Evolutionary conservation across 2,888 invertebrate genomes (phyloP).

Genomic region (Stenchaetothrips biformis): DNA sequence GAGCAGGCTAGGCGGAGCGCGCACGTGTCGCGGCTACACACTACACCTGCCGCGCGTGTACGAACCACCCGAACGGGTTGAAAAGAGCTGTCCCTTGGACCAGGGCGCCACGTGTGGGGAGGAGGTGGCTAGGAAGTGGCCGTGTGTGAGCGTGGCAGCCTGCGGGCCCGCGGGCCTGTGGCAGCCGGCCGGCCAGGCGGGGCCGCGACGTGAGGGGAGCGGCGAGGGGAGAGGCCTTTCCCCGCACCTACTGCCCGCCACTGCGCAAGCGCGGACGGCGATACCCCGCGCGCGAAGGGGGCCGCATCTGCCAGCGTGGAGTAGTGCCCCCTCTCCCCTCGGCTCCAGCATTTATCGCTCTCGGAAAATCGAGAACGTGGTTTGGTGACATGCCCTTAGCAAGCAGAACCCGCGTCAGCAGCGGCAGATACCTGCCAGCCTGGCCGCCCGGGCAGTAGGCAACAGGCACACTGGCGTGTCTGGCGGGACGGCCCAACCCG

Average conservation of each 20-base stretch:
- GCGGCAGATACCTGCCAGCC: no score
- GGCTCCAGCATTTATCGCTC: no score
- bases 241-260: no score
- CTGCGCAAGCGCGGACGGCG: not conserved
- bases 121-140: not conserved
- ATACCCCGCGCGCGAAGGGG: not conserved
- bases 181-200: no score
- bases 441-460: no score
- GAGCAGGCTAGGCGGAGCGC: not conserved
- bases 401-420: no score
- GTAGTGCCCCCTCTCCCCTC: not conserved
- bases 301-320: not conserved
- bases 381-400: no score
- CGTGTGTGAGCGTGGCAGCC: no score
- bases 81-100: slow-evolving; percentile 9
- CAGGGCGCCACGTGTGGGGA: not conserved
- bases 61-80: slow-evolving; percentile 8
- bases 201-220: not conserved
- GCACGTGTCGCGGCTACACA: not conserved
- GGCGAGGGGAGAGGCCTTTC: not conserved
- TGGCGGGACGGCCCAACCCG: no score
- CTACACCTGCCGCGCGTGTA: not conserved
- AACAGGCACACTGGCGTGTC: no score
- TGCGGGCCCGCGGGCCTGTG: no score
- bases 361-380: no score